Conservation (phyloP, 2,888 invertebrate genomes). For the Labia minor region DNA sequence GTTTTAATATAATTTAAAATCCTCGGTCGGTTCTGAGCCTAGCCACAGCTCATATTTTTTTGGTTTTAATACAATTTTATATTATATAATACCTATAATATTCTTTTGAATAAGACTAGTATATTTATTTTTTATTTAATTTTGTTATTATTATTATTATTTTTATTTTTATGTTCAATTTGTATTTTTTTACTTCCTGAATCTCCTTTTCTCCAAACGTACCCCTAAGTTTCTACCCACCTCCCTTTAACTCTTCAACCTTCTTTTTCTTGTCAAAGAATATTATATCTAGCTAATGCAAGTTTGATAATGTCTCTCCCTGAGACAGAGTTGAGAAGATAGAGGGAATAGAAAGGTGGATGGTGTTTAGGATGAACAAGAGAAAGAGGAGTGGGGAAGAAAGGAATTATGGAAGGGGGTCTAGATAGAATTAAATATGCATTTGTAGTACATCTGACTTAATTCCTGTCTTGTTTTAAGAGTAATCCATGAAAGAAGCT, state of each 20-base stretch:
- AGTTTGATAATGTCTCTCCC: neutral
- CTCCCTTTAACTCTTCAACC: neutral
- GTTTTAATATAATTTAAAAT: too few species aligned
- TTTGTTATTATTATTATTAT: too few species aligned
- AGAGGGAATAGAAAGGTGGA: neutral
- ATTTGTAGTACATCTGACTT: conserved; percentile 13
- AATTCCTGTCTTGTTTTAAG: neutral
- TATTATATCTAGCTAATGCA: conserved; percentile 13
- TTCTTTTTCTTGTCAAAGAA: conserved; percentile 8
- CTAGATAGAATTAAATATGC: neutral
- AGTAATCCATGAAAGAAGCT: neutral
- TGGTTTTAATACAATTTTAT: too few species aligned
- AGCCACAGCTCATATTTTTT: too few species aligned
- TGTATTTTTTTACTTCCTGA: neutral
- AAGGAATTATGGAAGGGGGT: too few species aligned
- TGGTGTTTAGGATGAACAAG: neutral
- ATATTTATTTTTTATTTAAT: too few species aligned
- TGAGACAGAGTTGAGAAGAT: neutral
- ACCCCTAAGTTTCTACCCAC: neutral
- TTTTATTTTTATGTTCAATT: neutral
- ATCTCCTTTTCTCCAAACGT: neutral
- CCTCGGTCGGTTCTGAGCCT: too few species aligned
- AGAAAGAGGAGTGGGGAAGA: neutral
- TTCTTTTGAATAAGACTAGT: too few species aligned
- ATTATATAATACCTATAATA: too few species aligned